Evolutionary conservation across 2,888 invertebrate species (phyloP).

Genomic region (Opisthograptis luteolata): DNA sequence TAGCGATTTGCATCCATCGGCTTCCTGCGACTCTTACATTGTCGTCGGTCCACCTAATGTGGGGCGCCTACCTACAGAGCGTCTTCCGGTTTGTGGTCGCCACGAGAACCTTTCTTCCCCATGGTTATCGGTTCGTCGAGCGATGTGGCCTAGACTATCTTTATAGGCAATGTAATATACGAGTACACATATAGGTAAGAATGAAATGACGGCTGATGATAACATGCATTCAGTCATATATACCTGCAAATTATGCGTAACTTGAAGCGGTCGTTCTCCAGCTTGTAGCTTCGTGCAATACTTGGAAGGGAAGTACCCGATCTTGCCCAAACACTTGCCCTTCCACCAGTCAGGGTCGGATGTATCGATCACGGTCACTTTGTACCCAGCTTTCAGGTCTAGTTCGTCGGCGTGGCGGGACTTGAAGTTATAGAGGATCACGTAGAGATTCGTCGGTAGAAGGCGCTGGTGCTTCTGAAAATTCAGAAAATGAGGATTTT

Average conservation of each 20-base stretch:
- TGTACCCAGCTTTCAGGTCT: constrained; percentile 96
- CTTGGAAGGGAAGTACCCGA: constrained; percentile 97
- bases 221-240: too few relatives aligned
- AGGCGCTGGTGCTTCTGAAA: constrained; percentile 92
- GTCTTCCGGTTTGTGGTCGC: too few relatives aligned
- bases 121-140: too few relatives aligned
- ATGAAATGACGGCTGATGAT: too few relatives aligned
- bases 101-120: too few relatives aligned
- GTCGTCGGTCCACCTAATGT: too few relatives aligned
- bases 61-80: too few relatives aligned
- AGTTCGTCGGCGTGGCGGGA: constrained; percentile 97
- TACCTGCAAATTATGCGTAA: constrained; percentile 84
- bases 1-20: too few relatives aligned
- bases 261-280: constrained; percentile 95
- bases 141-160: too few relatives aligned
- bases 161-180: too few relatives aligned
- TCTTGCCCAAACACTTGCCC: constrained; percentile 95
- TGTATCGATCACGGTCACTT: constrained; percentile 96
- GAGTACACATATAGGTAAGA: too few relatives aligned
- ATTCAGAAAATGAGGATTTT: neutral
- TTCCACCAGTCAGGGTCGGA: constrained; percentile 99
- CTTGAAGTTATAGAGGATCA: constrained; percentile 97
- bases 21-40: too few relatives aligned
- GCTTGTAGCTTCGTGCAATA: constrained; percentile 96
- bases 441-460: constrained; percentile 95